Conservation (phyloP, 2,113 vertebrate species). For the Xenus cinereus region DNA sequence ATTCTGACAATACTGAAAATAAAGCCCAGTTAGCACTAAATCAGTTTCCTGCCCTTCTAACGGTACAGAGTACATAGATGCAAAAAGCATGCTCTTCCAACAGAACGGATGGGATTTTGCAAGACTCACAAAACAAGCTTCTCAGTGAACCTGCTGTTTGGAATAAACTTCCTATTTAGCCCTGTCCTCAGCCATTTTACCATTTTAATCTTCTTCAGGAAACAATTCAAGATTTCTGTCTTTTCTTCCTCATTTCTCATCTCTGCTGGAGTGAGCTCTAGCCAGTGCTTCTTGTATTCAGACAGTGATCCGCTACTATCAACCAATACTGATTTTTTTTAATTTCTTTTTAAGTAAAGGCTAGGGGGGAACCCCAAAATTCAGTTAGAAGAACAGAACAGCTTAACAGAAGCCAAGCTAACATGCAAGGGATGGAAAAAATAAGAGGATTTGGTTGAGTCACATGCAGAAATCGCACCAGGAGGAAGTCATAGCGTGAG, state of each 20-base stretch:
- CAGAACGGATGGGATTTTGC: background rate
- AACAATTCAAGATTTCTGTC: background rate
- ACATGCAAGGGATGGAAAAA: background rate
- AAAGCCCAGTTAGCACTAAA: background rate
- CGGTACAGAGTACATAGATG: background rate
- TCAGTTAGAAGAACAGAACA: background rate
- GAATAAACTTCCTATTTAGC: background rate
- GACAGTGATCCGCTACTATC: background rate
- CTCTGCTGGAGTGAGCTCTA: background rate
- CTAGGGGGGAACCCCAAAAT: background rate
- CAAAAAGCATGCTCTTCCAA: background rate
- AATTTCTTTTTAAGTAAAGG: background rate
- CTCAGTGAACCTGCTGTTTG: background rate
- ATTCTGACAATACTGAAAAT: background rate
- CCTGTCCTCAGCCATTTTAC: background rate
- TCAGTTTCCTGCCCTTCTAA: background rate
- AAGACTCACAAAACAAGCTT: background rate
- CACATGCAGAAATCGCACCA: background rate
- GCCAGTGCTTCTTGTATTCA: background rate
- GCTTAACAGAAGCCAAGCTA: background rate
- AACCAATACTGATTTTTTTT: background rate
- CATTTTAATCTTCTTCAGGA: background rate
- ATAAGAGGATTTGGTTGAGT: background rate
- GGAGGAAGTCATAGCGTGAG: conserved; percentile 14
- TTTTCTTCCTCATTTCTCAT: background rate